phyloP scores from a whole-genome alignment of 2,888 invertebrate genomes.

The Thecophora atra region DNA sequence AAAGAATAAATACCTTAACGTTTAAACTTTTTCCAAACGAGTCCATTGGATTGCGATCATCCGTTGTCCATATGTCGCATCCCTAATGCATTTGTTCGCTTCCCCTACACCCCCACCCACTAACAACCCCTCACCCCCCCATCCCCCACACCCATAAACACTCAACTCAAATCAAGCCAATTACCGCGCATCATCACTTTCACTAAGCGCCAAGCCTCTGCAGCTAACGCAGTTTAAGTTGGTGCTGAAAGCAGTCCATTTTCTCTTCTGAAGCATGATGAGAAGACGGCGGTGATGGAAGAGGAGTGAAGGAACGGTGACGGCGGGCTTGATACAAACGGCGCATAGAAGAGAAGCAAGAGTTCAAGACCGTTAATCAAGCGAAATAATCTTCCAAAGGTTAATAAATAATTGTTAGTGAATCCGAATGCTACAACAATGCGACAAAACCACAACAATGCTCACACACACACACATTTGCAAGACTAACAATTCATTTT shows the following conservation, averaged over 20 bases:
- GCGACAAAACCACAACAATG: constrained; percentile 41
- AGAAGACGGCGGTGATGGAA: neutral
- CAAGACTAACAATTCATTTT: constrained; percentile 10
- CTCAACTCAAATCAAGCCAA: neutral
- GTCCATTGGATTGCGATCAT: constrained; percentile 6
- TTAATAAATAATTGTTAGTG: constrained; percentile 60
- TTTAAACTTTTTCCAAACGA: no score
- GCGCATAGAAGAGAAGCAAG: constrained; percentile 16
- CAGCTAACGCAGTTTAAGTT: no score
- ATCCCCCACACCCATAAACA: neutral
- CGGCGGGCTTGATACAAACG: no score
- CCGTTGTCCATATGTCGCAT: neutral
- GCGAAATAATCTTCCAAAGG: constrained; percentile 60
- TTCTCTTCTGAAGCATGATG: no score
- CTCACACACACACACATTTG: neutral
- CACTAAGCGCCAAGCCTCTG: no score
- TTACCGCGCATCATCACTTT: neutral
- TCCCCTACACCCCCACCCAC: neutral
- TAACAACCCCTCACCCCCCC: neutral
- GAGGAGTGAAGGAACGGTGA: neutral
- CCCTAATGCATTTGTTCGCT: neutral
- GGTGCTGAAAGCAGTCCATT: no score
- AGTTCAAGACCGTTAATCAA: constrained; percentile 45
- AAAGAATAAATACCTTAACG: no score
- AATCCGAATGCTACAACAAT: constrained; percentile 48